Conservation (phyloP, 2,113 vertebrate species). For the Procapra przewalskii region DNA sequence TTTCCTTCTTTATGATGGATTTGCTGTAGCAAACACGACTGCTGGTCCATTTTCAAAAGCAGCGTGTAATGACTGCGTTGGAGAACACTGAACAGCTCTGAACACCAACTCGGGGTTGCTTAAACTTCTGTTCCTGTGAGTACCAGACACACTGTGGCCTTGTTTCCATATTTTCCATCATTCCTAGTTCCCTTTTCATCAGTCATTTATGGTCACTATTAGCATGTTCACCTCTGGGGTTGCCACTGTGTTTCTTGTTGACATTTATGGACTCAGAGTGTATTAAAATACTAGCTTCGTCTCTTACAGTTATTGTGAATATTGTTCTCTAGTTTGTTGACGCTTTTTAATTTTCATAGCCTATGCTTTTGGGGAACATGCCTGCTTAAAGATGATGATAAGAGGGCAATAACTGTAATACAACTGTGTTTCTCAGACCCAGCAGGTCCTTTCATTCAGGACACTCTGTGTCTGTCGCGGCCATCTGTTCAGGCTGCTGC, state of each 20-base stretch:
- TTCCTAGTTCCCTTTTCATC: not conserved
- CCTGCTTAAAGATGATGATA: not conserved
- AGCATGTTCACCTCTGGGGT: not conserved
- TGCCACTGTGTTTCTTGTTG: not conserved
- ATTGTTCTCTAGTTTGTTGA: not conserved
- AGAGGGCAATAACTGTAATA: not conserved
- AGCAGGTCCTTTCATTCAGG: fast-evolving
- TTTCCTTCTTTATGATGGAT: not conserved
- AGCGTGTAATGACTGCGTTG: fast-evolving
- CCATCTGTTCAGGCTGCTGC: not conserved
- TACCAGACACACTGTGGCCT: fast-evolving
- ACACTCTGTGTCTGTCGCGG: not conserved
- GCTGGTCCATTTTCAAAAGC: not conserved
- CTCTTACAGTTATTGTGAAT: not conserved
- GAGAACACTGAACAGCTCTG: not conserved
- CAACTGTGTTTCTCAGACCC: not conserved
- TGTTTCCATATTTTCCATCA: not conserved
- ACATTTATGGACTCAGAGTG: not conserved
- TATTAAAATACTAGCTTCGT: not conserved
- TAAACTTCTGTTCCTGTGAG: not conserved
- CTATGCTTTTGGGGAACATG: fast-evolving
- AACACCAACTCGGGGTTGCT: fast-evolving
- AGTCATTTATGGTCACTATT: not conserved
- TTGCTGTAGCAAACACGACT: fast-evolving
- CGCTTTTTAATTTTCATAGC: not conserved